Evolutionary conservation across 1,140 invertebrate genomes (phyloP), one percentile per base, ranked within the genome.

Genomic region (Scaptomyza pallida): DNA sequence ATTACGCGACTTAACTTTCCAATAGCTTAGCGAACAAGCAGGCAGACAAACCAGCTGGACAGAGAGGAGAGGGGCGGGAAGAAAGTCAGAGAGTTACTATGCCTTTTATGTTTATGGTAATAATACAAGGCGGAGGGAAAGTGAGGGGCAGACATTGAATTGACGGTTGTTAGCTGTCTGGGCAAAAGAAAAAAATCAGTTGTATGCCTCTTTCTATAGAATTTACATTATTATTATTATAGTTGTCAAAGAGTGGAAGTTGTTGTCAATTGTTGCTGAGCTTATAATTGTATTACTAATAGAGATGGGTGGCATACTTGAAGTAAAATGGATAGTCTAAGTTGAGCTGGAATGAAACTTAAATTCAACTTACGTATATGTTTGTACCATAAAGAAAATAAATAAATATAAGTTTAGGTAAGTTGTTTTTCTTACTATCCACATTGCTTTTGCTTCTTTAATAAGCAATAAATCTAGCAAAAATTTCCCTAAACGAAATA

Each of bases 1-100:
- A 89, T 89, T 89, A 89, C 86, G 86, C 86, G 86, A 89, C 86
- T 89, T 89, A 89, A 89, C 86, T 89, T 89, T 86, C 89, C 81
- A 89, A 89, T 89, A 76, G 86, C 74, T 82, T 67, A 78, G 74
- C 81, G 78, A 85, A 69, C n/a, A 75, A 61, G 50, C 74, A 57
- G 63, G 13, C 50, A 51, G 47, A 2, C 35, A 33, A n/a, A 43
- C 30, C 21, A 33, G 59, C 45, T 12, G 15, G 15, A 21, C 19
- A 40, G 62, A 40, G 62, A n/a, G n/a, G n/a, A n/a, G 37, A 16
- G 54, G 8, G 30, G 5, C 16, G 15, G 50, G 30, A 23, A 44
- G 13, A 30, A 21, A 13, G 35, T n/a, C 12, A 43, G 57, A 17
- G 12, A 56, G 55, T 40, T 40, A 23, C 56, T 44, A 62, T 17